Evolutionary conservation across 2,888 invertebrate species (phyloP), one percentile per base, ranked within the genome.

Genomic region (Conus canariensis): DNA sequence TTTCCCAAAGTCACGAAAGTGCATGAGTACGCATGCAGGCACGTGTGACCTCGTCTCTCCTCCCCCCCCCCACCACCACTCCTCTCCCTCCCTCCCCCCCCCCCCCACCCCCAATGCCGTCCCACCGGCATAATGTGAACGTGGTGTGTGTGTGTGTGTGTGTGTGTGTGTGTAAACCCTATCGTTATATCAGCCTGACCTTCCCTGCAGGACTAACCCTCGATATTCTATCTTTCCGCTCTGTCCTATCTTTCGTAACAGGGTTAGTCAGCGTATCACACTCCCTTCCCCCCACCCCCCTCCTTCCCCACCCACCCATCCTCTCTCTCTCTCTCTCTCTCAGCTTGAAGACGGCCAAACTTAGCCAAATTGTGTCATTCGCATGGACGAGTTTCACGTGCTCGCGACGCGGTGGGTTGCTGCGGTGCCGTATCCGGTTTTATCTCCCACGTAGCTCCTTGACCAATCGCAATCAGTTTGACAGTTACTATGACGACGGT

Each of bases 401-500:
- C 74, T 8, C 25, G 6, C 9, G 8, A n/a, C n/a, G n/a, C 74
- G 74, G n/a, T 74, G 10, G 74, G 74, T n/a, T n/a, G n/a, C 74
- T 45, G 45, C 45, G 9, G 0, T 25, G 74, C 74, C n/a, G n/a
- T n/a, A 74, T 74, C 74, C 74, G 74, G 22, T 10, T n/a, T 22
- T 74, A 74, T 74, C 74, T 74, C n/a, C 10, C 7, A 64, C 60
- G 16, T 7, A 64, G 60, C 60, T 16, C 60, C 74, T n/a, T 74
- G 74, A 74, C 74, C 74, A 74, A 74, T 74, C 74, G n/a, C 74
- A n/a, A n/a, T 22, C n/a, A 22, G n/a, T 74, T 19, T 9, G 9
- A 8, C 74, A n/a, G 74, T 74, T 74, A 74, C 74, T n/a, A 74
- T 74, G 74, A 74, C 74, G 74, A 74, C 74, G n/a, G n/a, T 22